These are phyloP conservation scores for Oryctes rhinoceros DNA, from an alignment of 1,140 invertebrate genomes.

Conservation along the genomic window DNA sequence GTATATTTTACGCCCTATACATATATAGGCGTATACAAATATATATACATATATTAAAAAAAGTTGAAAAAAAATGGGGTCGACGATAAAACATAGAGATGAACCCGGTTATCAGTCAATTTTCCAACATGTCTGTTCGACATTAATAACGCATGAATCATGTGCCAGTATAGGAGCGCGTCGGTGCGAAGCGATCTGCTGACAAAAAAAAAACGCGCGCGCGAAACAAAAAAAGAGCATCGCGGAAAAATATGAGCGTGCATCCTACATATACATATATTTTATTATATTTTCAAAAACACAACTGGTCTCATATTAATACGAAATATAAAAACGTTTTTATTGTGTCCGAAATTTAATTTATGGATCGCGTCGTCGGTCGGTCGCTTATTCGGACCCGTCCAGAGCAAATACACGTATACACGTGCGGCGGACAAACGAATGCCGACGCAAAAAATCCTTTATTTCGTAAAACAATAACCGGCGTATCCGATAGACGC, in stretches of 20 bases:
- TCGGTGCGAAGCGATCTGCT: neutral
- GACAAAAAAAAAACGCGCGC: neutral
- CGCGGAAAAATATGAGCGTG: conserved; percentile 11
- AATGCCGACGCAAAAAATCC: conserved; percentile 33
- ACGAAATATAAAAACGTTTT: conserved; percentile 36
- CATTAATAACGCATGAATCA: conserved; percentile 31
- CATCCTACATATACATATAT: neutral
- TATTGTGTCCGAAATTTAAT: conserved; percentile 35
- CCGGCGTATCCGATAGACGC: conserved; percentile 8
- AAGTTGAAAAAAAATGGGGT: neutral
- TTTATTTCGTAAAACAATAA: conserved; percentile 28
- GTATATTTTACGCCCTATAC: neutral
- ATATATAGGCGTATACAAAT: neutral
- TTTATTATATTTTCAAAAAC: conserved; percentile 36
- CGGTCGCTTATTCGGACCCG: neutral
- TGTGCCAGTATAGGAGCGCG: neutral
- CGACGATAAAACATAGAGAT: conserved; percentile 8
- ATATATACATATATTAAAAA: neutral
- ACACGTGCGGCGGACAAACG: conserved; percentile 10
- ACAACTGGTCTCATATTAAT: conserved; percentile 34
- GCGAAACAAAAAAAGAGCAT: conserved; percentile 1
- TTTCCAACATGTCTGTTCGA: conserved; percentile 27
- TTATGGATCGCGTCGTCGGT: conserved; percentile 32
- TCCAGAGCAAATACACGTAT: conserved; percentile 10
- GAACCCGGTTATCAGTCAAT: conserved; percentile 31